Conservation (phyloP, 23 tunicate genomes). For the Halocynthia roretzi region DNA sequence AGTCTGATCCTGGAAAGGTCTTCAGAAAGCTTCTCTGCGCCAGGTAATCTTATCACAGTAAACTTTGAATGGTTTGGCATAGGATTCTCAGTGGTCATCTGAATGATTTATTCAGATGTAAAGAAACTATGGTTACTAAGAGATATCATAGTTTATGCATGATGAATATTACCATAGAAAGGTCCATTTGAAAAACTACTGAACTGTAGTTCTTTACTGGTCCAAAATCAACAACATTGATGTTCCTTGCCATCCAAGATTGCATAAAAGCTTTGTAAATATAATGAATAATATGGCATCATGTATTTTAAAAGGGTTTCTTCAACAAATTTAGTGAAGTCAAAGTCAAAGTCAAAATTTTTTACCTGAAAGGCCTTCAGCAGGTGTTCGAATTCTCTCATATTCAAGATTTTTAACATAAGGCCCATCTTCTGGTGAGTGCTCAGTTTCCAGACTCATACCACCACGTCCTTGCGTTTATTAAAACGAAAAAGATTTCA, state of each 20-base stretch:
- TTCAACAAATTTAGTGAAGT: not conserved
- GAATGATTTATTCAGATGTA: not conserved
- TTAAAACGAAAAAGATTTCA: too few species aligned
- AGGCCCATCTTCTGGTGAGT: conserved; percentile 80
- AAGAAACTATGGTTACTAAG: not conserved
- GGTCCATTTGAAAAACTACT: conserved; percentile 72
- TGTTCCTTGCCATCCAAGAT: conserved; percentile 74
- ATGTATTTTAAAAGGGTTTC: not conserved
- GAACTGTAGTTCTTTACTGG: conserved; percentile 65
- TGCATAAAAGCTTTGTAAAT: conserved; percentile 61
- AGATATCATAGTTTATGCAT: not conserved
- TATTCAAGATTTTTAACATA: conserved; percentile 78
- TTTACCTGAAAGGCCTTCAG: conserved; percentile 66
- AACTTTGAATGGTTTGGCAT: conserved; percentile 86
- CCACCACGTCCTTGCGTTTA: conserved; percentile 13
- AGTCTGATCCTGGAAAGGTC: conserved; percentile 68
- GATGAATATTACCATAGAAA: conserved; percentile 54
- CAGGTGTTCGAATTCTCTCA: conserved; percentile 74
- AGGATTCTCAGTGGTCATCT: conserved; percentile 98
- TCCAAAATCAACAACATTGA: conserved; percentile 64
- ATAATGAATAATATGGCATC: not conserved
- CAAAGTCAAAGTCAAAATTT: not conserved
- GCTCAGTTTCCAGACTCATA: conserved; percentile 57
- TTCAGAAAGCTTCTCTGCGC: conserved; percentile 80
- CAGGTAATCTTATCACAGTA: conserved; percentile 75